Base-by-base conservation (phyloP, 2,888 invertebrate genomes). In the Anaspis maculata region DNA sequence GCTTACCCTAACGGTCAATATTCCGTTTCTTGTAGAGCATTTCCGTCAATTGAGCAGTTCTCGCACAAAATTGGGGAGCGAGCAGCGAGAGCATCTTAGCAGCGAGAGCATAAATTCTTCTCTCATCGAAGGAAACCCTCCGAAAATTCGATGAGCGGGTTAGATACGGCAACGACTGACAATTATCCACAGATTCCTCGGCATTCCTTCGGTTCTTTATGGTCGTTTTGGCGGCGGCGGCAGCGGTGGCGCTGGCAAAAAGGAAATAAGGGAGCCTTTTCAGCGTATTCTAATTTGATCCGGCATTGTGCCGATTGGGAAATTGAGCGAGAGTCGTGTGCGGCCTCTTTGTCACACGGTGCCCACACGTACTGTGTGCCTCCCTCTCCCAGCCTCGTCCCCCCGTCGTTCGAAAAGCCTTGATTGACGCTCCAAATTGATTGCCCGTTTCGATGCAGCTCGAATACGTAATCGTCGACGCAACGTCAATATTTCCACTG, bases 211-310 rank as follows among this genome's bases (percentile, higher is more conserved):
- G 30, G 35, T 39, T 39, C 39, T 39, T 39, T 39, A 39, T 39
- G n/a, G n/a, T 35, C 39, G 32, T 30, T n/a, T n/a, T n/a, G n/a
- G 31, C 25, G n/a, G n/a, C n/a, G 23, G 37, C 25, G 15, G 26
- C n/a, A n/a, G n/a, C n/a, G n/a, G n/a, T n/a, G n/a, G n/a, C n/a
- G n/a, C n/a, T n/a, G n/a, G n/a, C n/a, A n/a, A n/a, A n/a, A n/a
- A n/a, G n/a, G n/a, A n/a, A n/a, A n/a, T n/a, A n/a, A n/a, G 21
- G 26, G 30, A 26, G 30, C 32, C 39, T n/a, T 49, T 49, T 47
- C 45, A 41, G 37, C 42, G 43, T 40, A 54, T 54, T 53, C 52
- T 51, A 50, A 52, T 54, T 53, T 48, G 49, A 51, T 54, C 53
- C 44, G 44, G 45, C 49, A 53, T 52, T 53, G 49, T 51, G 48